phyloP scores from a whole-genome alignment of 1,140 invertebrate genomes.

The Lordiphosa stackelbergi region DNA sequence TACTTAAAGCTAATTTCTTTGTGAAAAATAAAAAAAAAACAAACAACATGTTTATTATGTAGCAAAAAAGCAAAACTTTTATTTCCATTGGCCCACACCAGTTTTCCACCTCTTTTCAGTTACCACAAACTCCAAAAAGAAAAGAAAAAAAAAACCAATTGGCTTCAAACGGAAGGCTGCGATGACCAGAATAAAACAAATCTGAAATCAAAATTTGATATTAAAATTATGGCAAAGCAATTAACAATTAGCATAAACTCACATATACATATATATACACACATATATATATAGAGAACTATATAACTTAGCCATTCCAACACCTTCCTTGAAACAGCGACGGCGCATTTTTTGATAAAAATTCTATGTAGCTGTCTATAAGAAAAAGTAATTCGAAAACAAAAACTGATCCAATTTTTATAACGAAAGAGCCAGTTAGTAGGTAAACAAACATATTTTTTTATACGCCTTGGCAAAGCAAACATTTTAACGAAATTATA shows the following conservation, averaged over 20 bases:
- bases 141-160: constrained; percentile 45
- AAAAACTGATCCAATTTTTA: constrained; percentile 41
- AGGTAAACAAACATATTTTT: constrained; percentile 67
- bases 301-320: constrained; percentile 29
- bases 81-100: constrained; percentile 21
- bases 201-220: constrained; percentile 70
- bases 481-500: constrained; percentile 70
- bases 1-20: constrained; percentile 72
- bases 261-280: constrained; percentile 23
- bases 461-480: constrained; percentile 68
- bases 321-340: constrained; percentile 41
- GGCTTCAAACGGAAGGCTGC: constrained; percentile 69
- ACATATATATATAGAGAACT: constrained; percentile 26
- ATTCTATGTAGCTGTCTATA: constrained; percentile 55
- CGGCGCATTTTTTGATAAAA: constrained; percentile 64
- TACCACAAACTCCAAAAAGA: constrained; percentile 5
- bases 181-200: constrained; percentile 54
- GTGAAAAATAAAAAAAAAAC: constrained; percentile 53
- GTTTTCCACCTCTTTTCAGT: constrained; percentile 14
- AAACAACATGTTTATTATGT: constrained; percentile 70
- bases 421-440: constrained; percentile 65
- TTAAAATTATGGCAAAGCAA: constrained; percentile 60
- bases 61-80: constrained; percentile 52
- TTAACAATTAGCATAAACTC: constrained; percentile 37
- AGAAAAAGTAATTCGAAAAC: not conserved